Evolutionary conservation across 2,797 vertebrate species (phyloP), one percentile per base, ranked within the genome.

Genomic region (Acanthurus leucopareius): DNA sequence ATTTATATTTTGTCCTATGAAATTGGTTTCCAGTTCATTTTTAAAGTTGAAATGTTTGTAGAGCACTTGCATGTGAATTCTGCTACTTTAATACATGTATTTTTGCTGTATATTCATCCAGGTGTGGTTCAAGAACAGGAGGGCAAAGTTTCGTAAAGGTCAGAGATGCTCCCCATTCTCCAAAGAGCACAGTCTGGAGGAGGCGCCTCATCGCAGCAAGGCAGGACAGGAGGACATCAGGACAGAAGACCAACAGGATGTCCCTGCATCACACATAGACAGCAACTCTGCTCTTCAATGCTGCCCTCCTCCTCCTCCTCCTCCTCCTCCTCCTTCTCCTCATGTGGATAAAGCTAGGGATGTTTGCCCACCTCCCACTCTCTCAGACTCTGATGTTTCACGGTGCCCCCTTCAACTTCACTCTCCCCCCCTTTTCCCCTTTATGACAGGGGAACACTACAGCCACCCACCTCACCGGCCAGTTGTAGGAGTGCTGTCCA

Each of bases 121-220:
- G 96, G 96, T 97, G 19, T 97, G 96, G 96, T 97, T 97, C 87
- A 97, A 97, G 86, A 97, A 97, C 92, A 91, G 96, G 20, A 93
- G 96, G 56, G 96, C 96, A 52, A 97, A 97, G 89, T 95, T 94
- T 70, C 96, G 96, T 32, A 97, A 96, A 91, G 95, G 93, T 69
- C 95, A 96, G 58, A 92, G 89, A 17, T 92, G 87, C 28, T 75
- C 87, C 19, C 79, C 91, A 0, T 44, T 89, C 69, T 82, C 77
- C 59, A 94, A 85, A 81, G 93, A 92, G 40, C 63, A 65, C 63
- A 60, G 73, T 57, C 17, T 65, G 38, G 93, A 92, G 16, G 89
- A 92, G 58, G 25, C 62, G 0, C 28, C 69, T 20, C 78, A 68
- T 25, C 48, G 48, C 57, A 74, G 44, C 48, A 88, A 82, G 70